These are phyloP conservation scores for Octodon degus DNA, from an alignment of 2,113 vertebrate species.

Conservation along the genomic window DNA sequence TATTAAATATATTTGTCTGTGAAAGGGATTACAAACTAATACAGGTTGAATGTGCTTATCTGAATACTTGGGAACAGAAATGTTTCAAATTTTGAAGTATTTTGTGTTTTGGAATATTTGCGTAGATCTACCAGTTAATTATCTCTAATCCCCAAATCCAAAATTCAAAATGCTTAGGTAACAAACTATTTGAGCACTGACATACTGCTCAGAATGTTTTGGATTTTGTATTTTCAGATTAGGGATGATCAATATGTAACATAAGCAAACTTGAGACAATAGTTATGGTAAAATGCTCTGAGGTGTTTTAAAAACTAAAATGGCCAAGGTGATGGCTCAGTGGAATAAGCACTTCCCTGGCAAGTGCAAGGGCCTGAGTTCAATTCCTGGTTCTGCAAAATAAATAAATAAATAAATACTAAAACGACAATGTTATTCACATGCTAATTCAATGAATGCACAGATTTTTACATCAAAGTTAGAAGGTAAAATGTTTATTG, in stretches of 20 bases:
- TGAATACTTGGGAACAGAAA: not conserved
- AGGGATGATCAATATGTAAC: not conserved
- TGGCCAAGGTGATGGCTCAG: no score
- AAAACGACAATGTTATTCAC: conserved; percentile 26
- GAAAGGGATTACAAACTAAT: conserved; percentile 48
- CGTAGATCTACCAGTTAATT: not conserved
- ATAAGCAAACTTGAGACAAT: conserved; percentile 34
- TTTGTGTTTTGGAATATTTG: not conserved
- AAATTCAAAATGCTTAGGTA: not conserved
- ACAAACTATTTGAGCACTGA: not conserved
- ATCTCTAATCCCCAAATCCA: not conserved
- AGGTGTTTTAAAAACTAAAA: conserved; percentile 40
- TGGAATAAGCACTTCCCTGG: no score
- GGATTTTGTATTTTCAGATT: not conserved
- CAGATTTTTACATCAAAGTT: conserved; percentile 14
- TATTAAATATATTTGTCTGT: conserved; percentile 11
- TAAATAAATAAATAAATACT: no score
- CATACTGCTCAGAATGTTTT: not conserved
- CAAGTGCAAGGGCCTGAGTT: no score
- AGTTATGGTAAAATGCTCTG: not conserved
- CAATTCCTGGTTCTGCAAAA: no score
- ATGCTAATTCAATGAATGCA: conserved; percentile 37
- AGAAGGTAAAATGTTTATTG: conserved; percentile 52
- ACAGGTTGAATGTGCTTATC: not conserved
- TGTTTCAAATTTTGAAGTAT: not conserved